Conservation (phyloP, 1,140 invertebrate species). For the Dendrolimus kikuchii region DNA sequence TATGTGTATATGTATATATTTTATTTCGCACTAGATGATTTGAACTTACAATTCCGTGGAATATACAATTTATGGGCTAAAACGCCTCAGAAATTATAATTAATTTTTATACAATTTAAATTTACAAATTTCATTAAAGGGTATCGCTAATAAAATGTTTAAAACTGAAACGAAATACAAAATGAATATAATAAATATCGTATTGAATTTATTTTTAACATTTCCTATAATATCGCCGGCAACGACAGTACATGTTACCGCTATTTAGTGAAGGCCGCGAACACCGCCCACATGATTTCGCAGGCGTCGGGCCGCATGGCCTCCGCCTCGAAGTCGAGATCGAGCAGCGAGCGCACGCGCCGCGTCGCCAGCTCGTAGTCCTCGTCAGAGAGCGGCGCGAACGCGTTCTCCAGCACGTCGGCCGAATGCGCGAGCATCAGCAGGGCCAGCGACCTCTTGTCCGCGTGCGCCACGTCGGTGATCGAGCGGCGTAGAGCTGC, state of each 20-base stretch:
- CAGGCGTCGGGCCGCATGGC: constrained; percentile 88
- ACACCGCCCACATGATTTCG: constrained; percentile 98
- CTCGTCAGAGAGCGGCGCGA: constrained; percentile 97
- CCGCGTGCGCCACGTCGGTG: constrained; percentile 98
- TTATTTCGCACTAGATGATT: too few species aligned
- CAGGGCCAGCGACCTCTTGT: constrained; percentile 92
- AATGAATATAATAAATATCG: background rate
- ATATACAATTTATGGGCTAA: too few species aligned
- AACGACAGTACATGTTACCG: constrained; percentile 24
- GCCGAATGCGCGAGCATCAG: constrained; percentile 97
- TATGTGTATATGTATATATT: too few species aligned
- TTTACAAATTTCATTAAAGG: too few species aligned
- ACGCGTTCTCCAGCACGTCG: constrained; percentile 99
- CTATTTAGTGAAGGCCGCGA: constrained; percentile 98
- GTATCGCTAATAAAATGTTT: too few species aligned
- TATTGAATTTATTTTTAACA: background rate
- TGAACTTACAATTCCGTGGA: too few species aligned
- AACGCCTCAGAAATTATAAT: too few species aligned
- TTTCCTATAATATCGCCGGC: constrained; percentile 9
- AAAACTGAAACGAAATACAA: too few species aligned
- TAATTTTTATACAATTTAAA: too few species aligned
- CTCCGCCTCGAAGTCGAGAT: constrained; percentile 97
- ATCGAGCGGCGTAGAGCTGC: constrained; percentile 96
- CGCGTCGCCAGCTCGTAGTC: constrained; percentile 99
- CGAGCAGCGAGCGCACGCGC: constrained; percentile 94